Percentiles rank a stretch among this genome's conserved stretches.
phyloP scores from a whole-genome alignment of 92 coral and sea anemone species.

The Epizoanthus rinbou region DNA sequence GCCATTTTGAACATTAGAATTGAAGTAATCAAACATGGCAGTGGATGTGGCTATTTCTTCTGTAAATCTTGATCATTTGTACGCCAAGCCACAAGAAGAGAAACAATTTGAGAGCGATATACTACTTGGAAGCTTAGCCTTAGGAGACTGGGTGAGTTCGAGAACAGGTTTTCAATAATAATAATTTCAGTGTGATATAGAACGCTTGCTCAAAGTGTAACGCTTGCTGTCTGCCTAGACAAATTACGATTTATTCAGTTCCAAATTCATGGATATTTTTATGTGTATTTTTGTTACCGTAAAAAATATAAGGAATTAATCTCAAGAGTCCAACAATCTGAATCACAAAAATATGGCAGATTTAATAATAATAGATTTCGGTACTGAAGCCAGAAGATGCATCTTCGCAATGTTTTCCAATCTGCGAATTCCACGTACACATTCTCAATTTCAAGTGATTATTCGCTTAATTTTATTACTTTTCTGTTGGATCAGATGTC shows the following conservation, averaged over 20 bases:
- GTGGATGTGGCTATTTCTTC: slow-evolving; percentile 66
- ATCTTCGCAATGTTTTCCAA: background rate
- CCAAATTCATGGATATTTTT: background rate
- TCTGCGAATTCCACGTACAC: slow-evolving; percentile 29
- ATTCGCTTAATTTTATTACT: background rate
- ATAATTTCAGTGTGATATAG: background rate
- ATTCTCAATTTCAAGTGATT: slow-evolving; percentile 1
- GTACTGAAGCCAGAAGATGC: too few relatives aligned
- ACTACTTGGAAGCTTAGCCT: slow-evolving; percentile 19
- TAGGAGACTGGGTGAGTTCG: slow-evolving; percentile 31
- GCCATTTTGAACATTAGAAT: slow-evolving; percentile 14
- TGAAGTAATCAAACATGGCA: slow-evolving; percentile 59
- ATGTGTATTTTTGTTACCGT: background rate
- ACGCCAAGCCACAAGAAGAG: slow-evolving; percentile 62
- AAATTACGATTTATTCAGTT: background rate
- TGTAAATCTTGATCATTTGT: slow-evolving; percentile 77
- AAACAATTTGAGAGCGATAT: slow-evolving; percentile 16
- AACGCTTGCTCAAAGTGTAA: background rate
- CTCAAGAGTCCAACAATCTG: too few relatives aligned
- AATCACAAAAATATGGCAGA: too few relatives aligned
- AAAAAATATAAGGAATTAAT: background rate
- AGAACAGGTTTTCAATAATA: background rate
- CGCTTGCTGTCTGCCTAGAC: background rate
- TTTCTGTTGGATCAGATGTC: background rate
- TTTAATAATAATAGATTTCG: too few relatives aligned